phyloP scores from a whole-genome alignment of 2,888 invertebrate genomes.

The Pseudeuparius sepicola region DNA sequence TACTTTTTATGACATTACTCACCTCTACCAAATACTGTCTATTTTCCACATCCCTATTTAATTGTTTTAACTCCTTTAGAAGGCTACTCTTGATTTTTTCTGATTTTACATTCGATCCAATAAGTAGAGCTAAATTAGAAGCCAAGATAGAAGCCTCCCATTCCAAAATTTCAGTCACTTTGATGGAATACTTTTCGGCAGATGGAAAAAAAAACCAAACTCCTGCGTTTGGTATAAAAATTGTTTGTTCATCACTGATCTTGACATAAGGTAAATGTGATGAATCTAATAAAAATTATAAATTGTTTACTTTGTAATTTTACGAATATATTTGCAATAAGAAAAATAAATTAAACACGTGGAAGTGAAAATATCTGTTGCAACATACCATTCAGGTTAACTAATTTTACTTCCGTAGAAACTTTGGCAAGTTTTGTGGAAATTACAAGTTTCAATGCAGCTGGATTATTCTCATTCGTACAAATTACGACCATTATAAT shows the following conservation, averaged over 20 bases:
- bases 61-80: constrained; percentile 44
- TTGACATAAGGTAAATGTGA: constrained; percentile 55
- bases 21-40: constrained; percentile 52
- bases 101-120: constrained; percentile 41
- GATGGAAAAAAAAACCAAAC: constrained; percentile 53
- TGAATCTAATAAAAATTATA: background rate
- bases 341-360: background rate
- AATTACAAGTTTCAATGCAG: constrained; percentile 62
- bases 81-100: constrained; percentile 49
- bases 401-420: constrained; percentile 46
- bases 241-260: constrained; percentile 47
- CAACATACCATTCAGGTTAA: constrained; percentile 41
- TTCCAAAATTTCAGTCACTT: constrained; percentile 50
- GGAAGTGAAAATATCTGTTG: too few species aligned
- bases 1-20: too few species aligned
- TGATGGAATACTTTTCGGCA: constrained; percentile 32
- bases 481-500: constrained; percentile 56
- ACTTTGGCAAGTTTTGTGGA: constrained; percentile 56
- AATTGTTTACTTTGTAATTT: background rate
- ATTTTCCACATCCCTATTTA: constrained; percentile 45
- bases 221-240: constrained; percentile 67
- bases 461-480: constrained; percentile 69
- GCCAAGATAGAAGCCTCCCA: constrained; percentile 54
- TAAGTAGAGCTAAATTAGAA: constrained; percentile 45
- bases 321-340: background rate